Conservation (phyloP, 2,888 invertebrate genomes). For the Aleiodes testaceus region DNA sequence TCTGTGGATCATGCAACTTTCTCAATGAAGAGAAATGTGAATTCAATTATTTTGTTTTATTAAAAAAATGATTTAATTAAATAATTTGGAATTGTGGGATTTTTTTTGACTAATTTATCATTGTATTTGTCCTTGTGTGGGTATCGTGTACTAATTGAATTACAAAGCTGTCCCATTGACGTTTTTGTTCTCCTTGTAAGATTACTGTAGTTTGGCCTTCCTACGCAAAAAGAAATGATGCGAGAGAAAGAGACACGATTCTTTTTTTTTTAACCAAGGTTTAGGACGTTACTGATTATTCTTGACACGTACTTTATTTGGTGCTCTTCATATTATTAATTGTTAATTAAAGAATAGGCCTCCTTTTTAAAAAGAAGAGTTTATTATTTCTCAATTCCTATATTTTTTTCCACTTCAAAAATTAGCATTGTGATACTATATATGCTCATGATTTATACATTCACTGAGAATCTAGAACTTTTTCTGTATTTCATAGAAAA, state of each 20-base stretch:
- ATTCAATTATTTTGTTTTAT: neutral
- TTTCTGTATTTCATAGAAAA: conserved; percentile 3
- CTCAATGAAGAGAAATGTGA: conserved; percentile 1
- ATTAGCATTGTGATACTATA: conserved; percentile 1
- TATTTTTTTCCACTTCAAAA: too few relatives aligned
- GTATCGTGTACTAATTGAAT: conserved; percentile 34
- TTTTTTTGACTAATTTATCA: conserved; percentile 24
- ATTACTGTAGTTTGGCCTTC: neutral
- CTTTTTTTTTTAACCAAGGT: conserved; percentile 12
- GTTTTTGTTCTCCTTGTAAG: conserved; percentile 25
- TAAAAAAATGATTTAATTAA: neutral
- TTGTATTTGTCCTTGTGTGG: conserved; percentile 11
- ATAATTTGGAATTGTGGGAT: neutral
- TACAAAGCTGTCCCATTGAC: conserved; percentile 34
- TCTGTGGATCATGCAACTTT: conserved; percentile 22
- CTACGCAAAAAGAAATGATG: neutral
- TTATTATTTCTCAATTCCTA: too few relatives aligned
- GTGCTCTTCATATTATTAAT: too few relatives aligned
- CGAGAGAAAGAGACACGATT: conserved; percentile 4
- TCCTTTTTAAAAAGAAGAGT: too few relatives aligned
- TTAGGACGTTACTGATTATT: neutral
- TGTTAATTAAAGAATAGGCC: too few relatives aligned
- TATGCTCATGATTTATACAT: neutral
- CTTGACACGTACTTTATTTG: conserved; percentile 11
- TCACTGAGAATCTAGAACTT: conserved; percentile 8